These are phyloP conservation scores for Meloidogyne hapla DNA, from an alignment of 1,140 invertebrate genomes.

Conservation along the genomic window DNA sequence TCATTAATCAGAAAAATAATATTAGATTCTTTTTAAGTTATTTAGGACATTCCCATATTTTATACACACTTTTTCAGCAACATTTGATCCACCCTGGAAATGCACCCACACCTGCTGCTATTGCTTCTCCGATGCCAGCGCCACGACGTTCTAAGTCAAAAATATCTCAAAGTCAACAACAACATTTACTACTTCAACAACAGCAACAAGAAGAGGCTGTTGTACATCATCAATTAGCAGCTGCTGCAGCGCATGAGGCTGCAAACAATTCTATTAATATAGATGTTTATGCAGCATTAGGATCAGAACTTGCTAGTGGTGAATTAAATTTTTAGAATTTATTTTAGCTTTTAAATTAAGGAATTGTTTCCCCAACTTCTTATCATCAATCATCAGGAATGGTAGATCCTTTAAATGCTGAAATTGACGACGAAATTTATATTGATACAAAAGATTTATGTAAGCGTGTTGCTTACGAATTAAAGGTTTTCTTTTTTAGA, in stretches of 20 bases:
- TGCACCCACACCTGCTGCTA: neutral
- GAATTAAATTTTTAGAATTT: neutral
- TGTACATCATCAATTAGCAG: neutral
- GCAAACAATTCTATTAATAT: neutral
- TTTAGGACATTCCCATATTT: no score
- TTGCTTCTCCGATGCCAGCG: neutral
- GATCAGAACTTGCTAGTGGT: neutral
- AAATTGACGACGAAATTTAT: constrained; percentile 63
- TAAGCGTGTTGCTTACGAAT: constrained; percentile 61
- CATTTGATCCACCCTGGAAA: neutral
- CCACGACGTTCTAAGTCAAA: neutral
- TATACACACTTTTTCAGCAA: no score
- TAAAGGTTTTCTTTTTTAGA: constrained; percentile 42
- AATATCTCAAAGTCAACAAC: neutral
- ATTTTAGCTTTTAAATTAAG: constrained; percentile 33
- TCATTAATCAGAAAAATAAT: no score
- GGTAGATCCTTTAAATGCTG: constrained; percentile 59
- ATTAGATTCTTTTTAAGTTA: no score
- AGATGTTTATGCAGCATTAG: neutral
- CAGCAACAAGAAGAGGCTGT: constrained; percentile 1
- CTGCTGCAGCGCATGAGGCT: constrained; percentile 9
- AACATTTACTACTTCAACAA: neutral
- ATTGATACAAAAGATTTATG: constrained; percentile 65
- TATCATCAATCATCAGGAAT: constrained; percentile 56
- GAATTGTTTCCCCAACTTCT: constrained; percentile 34